Percentiles rank a stretch among this genome's conserved stretches.
phyloP scores from a whole-genome alignment of 2,113 vertebrate genomes.

The Pterocles gutturalis region DNA sequence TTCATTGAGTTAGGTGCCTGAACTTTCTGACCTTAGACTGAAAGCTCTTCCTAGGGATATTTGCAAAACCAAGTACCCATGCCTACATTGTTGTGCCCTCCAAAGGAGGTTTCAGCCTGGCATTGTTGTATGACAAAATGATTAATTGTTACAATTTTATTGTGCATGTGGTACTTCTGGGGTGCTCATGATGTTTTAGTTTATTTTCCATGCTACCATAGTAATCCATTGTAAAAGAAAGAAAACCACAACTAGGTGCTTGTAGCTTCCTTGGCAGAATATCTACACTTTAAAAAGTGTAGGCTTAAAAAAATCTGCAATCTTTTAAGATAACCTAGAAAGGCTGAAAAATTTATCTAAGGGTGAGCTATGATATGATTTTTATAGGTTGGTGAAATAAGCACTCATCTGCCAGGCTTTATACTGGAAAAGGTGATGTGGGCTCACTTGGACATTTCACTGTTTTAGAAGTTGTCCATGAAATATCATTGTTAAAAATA shows the following conservation, averaged over 20 bases:
- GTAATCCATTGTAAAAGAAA: neutral
- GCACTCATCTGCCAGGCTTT: neutral
- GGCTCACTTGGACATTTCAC: neutral
- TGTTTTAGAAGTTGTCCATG: neutral
- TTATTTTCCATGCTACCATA: neutral
- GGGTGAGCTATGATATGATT: neutral
- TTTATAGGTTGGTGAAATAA: neutral
- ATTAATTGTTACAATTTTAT: neutral
- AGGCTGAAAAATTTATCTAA: neutral
- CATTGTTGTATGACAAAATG: neutral
- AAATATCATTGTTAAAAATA: neutral
- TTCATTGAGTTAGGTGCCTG: fast-evolving
- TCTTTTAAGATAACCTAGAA: neutral
- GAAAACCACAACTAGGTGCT: neutral
- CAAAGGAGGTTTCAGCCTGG: neutral
- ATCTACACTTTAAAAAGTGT: neutral
- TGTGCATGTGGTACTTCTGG: neutral
- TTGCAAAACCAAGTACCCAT: neutral
- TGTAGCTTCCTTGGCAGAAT: neutral
- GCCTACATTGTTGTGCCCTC: neutral
- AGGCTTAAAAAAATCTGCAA: neutral
- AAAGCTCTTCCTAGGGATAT: neutral
- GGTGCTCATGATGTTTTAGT: neutral
- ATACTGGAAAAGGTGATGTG: neutral
- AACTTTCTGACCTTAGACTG: neutral